Evolutionary conservation across 2,797 vertebrate species (phyloP).

Genomic region (Chromobotia macracanthus): DNA sequence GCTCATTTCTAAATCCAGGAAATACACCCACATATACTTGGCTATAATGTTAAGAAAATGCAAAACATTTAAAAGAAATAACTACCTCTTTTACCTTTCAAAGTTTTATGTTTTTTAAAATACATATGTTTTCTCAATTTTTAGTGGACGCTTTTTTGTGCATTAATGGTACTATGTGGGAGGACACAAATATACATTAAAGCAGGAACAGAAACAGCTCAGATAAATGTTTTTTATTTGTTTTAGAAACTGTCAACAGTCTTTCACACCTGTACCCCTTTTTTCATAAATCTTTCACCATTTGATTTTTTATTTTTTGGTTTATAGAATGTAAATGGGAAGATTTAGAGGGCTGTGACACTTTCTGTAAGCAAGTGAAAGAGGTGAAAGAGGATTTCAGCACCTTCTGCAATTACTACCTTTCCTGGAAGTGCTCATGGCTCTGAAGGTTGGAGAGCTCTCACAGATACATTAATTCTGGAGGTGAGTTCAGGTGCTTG

Average conservation of each 20-base stretch:
- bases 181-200: conserved; percentile 24
- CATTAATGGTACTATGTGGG: conserved; percentile 10
- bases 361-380: conserved; percentile 16
- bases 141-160: not conserved
- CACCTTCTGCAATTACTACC: conserved; percentile 40
- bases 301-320: conserved; percentile 14
- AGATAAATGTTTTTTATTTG: not conserved
- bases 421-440: conserved; percentile 47
- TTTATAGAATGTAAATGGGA: not conserved
- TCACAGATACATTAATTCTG: conserved; percentile 53
- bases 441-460: conserved; percentile 48
- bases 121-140: not conserved
- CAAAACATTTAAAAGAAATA: no score
- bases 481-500: conserved; percentile 44
- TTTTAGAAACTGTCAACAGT: conserved; percentile 7
- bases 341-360: no score
- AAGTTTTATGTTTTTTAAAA: not conserved
- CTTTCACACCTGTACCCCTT: conserved; percentile 11
- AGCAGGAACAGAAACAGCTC: not conserved
- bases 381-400: not conserved
- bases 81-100: no score
- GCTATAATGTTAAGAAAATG: no score
- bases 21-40: not conserved
- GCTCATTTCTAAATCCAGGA: no score
- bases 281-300: conserved; percentile 10